Conservation (phyloP, 23 tunicate species). For the Pegea sp. region DNA sequence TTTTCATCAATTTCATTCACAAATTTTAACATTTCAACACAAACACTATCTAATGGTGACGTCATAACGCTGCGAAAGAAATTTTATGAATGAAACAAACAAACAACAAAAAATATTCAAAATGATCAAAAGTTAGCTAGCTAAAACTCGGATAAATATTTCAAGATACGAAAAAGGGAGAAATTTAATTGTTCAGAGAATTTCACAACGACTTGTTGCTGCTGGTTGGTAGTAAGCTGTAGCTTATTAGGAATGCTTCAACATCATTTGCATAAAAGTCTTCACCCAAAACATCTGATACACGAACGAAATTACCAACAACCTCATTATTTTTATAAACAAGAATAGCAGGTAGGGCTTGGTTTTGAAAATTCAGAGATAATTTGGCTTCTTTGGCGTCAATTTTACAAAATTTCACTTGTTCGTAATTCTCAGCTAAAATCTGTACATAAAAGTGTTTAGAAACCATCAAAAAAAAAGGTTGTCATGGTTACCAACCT, state of each 20-base stretch:
- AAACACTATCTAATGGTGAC: no score
- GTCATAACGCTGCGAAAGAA: no score
- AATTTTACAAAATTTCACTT: conserved; percentile 59
- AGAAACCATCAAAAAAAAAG: not conserved
- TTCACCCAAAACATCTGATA: conserved; percentile 48
- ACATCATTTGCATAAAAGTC: conserved; percentile 74
- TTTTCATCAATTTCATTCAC: no score
- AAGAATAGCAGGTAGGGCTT: conserved; percentile 64
- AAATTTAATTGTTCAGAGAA: no score
- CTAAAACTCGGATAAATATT: no score
- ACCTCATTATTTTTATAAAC: conserved; percentile 59
- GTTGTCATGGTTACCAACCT: conserved; percentile 5
- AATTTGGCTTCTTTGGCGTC: conserved; percentile 41
- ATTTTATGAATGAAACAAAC: no score
- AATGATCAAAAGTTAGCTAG: no score
- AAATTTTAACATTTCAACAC: no score
- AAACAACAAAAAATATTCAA: no score
- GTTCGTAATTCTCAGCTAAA: conserved; percentile 30
- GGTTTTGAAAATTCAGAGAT: conserved; percentile 26
- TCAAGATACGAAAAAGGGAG: no score
- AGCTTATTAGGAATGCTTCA: conserved; percentile 36
- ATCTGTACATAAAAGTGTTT: no score
- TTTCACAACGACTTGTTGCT: no score
- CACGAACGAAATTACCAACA: conserved; percentile 43
- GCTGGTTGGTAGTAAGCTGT: conserved; percentile 23